Evolutionary conservation across 2,797 vertebrate species (phyloP).

Genomic region (Sebastiscus albofasciatus): DNA sequence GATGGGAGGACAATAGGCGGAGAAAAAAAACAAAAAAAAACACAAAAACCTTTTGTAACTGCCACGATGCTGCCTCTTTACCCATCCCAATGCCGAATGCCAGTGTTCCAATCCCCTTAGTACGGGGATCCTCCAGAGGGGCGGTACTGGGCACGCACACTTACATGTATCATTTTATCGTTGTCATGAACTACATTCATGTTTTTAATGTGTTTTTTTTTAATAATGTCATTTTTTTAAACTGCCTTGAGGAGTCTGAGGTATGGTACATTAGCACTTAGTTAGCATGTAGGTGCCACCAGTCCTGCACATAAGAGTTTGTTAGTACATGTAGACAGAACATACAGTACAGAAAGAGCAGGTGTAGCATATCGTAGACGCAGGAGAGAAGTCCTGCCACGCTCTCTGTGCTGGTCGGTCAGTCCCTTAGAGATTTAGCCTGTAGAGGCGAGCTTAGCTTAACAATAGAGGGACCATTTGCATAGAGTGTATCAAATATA

Average conservation of each 20-base stretch:
- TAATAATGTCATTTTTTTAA: constrained; percentile 70
- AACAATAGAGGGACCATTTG: constrained; percentile 79
- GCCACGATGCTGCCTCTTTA: constrained; percentile 82
- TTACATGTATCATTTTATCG: constrained; percentile 70
- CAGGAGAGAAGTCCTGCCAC: constrained; percentile 61
- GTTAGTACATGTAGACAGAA: constrained; percentile 49
- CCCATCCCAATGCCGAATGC: constrained; percentile 65
- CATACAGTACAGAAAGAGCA: constrained; percentile 42
- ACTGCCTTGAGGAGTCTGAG: constrained; percentile 75
- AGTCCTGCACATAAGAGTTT: constrained; percentile 72
- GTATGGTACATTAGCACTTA: constrained; percentile 88
- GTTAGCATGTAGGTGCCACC: constrained; percentile 81
- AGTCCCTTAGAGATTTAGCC: constrained; percentile 75
- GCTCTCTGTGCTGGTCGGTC: constrained; percentile 66
- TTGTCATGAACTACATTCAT: constrained; percentile 74
- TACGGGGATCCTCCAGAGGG: constrained; percentile 58
- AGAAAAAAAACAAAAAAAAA: constrained; percentile 17
- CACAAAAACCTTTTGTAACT: constrained; percentile 68
- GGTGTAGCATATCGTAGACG: constrained; percentile 79
- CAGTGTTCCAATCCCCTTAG: constrained; percentile 66
- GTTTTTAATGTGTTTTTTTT: constrained; percentile 66
- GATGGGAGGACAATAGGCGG: constrained; percentile 74
- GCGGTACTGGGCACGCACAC: constrained; percentile 69
- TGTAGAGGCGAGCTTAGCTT: constrained; percentile 73
- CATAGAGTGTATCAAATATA: constrained; percentile 77